Conservation (phyloP, 2,888 invertebrate genomes). For the Tipula confusa region DNA sequence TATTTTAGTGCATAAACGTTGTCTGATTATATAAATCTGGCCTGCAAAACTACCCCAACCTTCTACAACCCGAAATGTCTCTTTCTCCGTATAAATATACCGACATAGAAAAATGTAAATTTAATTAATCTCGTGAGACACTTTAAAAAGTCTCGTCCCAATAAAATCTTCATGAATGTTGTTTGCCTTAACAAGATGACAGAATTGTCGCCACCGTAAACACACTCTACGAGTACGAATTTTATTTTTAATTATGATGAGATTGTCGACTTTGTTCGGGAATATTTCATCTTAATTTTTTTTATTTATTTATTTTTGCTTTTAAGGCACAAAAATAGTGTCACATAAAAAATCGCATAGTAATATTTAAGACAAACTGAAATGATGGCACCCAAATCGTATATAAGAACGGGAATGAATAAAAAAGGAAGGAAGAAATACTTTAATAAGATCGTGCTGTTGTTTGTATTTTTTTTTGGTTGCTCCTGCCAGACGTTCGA, state of each 20-base stretch:
- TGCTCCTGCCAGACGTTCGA: not conserved
- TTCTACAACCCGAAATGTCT: not conserved
- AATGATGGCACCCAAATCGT: not conserved
- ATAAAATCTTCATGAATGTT: not conserved
- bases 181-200: not conserved
- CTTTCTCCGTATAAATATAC: not conserved
- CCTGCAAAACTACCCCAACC: not conserved
- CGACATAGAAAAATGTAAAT: not conserved
- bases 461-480: not conserved
- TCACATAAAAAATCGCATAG: not conserved
- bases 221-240: not conserved
- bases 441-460: not conserved
- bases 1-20: not conserved
- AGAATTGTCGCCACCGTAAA: not conserved
- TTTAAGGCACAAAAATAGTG: not conserved
- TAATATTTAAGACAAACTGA: not conserved
- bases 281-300: not conserved
- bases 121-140: not conserved
- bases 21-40: not conserved
- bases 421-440: not conserved
- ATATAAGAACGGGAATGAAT: not conserved
- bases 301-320: not conserved
- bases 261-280: not conserved
- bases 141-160: not conserved
- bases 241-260: slow-evolving; percentile 20